Conservation (phyloP, 2,113 vertebrate genomes). For the Danio rerio region GRCz12tu NC_133176.1:48352501-48353000, state of each 20-base stretch:
- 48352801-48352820: neutral
- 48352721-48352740: neutral
- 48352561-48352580: slow-evolving; percentile 27
- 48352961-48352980: neutral
- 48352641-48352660: neutral
- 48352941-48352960: neutral
- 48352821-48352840: neutral
- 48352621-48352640: neutral
- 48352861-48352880: neutral
- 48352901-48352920: neutral
- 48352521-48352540: slow-evolving; percentile 33
- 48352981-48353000: neutral
- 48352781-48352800: neutral
- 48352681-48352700: neutral
- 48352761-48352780: neutral
- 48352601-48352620: neutral
- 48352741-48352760: neutral
- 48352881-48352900: neutral
- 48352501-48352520: neutral
- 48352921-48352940: neutral
- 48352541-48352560: neutral
- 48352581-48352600: slow-evolving; percentile 5
- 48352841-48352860: neutral
- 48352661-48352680: neutral
- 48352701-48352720: too few relatives aligned